Conservation (phyloP, 2,888 invertebrate species). For the Hymenopus coronatus region DNA sequence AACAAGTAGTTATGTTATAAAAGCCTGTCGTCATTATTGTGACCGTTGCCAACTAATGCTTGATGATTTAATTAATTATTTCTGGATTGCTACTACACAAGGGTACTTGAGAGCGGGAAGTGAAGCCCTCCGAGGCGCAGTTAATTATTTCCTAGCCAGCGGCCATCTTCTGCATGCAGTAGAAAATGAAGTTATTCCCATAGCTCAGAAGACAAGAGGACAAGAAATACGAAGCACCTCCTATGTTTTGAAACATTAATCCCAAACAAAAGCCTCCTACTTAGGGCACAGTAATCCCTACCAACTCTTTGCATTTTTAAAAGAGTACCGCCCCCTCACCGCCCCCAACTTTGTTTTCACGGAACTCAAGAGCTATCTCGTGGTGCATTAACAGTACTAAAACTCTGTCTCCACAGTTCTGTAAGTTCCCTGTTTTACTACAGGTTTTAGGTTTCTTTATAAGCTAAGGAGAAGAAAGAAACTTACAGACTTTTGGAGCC, state of each 20-base stretch:
- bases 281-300: neutral
- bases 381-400: neutral
- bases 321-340: neutral
- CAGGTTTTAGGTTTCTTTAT: neutral
- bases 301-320: neutral
- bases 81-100: neutral
- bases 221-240: neutral
- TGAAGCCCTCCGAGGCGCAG: neutral
- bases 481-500: no score
- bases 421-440: neutral
- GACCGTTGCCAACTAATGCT: neutral
- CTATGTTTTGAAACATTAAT: neutral
- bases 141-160: neutral
- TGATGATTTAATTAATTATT: neutral
- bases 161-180: neutral
- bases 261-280: neutral
- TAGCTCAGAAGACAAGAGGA: neutral
- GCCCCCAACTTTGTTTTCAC: neutral
- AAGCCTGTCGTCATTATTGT: neutral
- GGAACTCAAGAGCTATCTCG: neutral
- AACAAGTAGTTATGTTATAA: no score
- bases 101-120: neutral
- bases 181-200: neutral
- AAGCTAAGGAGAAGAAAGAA: no score
- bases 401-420: neutral